These are phyloP conservation scores for Sardinella longiceps DNA, from an alignment of 2,797 vertebrate genomes.

Conservation along the genomic window DNA sequence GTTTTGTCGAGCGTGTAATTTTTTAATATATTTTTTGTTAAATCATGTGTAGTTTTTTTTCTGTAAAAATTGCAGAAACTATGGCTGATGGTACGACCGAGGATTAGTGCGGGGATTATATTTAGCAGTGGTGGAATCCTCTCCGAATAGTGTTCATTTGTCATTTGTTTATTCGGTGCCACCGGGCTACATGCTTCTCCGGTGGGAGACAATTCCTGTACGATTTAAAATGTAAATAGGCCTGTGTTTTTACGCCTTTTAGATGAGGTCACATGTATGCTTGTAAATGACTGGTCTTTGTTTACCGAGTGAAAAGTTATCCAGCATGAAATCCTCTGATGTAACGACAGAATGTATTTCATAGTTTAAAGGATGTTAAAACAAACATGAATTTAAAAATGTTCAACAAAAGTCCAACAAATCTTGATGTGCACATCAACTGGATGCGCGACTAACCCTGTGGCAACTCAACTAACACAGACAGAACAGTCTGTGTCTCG, in stretches of 20 bases:
- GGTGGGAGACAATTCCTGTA: not conserved
- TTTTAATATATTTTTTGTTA: slow-evolving; percentile 24
- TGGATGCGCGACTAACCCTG: slow-evolving; percentile 2
- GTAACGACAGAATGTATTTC: not conserved
- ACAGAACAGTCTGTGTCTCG: not conserved
- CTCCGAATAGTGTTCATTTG: slow-evolving; percentile 51
- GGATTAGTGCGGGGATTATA: slow-evolving; percentile 71
- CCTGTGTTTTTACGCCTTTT: not conserved
- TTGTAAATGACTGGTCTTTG: not conserved
- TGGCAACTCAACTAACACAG: not conserved
- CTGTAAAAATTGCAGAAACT: slow-evolving; percentile 29
- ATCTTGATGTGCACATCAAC: not conserved
- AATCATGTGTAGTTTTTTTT: slow-evolving; percentile 18
- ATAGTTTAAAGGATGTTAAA: not conserved
- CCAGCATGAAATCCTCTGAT: not conserved
- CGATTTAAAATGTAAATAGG: not conserved
- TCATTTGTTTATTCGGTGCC: slow-evolving; percentile 33
- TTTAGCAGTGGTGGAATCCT: slow-evolving; percentile 55
- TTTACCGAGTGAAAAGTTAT: slow-evolving; percentile 17
- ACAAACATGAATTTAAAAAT: not conserved
- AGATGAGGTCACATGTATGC: not conserved
- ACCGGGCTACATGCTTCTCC: slow-evolving; percentile 2
- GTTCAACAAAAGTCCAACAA: not conserved
- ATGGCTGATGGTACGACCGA: slow-evolving; percentile 46
- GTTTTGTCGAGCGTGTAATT: slow-evolving; percentile 30